Evolutionary conservation across 2,113 vertebrate genomes (phyloP).

Genomic region (Mirounga angustirostris): DNA sequence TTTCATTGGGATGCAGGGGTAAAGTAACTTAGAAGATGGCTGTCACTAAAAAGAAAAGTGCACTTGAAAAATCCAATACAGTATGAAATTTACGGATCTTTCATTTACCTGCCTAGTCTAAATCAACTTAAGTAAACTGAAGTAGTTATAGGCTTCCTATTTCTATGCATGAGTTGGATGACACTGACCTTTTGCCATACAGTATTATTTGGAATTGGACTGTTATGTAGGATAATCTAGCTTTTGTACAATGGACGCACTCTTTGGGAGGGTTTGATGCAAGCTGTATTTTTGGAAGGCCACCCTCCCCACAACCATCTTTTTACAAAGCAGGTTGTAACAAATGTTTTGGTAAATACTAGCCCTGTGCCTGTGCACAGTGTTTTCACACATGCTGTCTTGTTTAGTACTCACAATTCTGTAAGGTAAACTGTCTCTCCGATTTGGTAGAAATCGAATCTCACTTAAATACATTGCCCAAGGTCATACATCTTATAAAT

Average conservation of each 20-base stretch:
- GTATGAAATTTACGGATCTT: background rate
- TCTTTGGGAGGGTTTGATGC: background rate
- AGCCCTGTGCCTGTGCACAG: background rate
- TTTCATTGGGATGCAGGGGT: background rate
- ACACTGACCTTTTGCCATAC: conserved; percentile 16
- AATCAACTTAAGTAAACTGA: conserved; percentile 42
- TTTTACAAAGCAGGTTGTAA: conserved; percentile 1
- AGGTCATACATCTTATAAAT: conserved; percentile 39
- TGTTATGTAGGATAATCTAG: background rate
- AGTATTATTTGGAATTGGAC: conserved; percentile 18
- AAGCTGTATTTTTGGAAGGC: background rate
- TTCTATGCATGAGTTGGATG: conserved; percentile 41
- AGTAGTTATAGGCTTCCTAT: conserved; percentile 5
- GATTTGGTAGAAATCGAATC: background rate
- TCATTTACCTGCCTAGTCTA: conserved; percentile 11
- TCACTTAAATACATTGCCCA: conserved; percentile 42
- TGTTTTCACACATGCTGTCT: background rate
- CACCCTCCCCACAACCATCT: background rate
- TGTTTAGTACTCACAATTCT: conserved; percentile 13
- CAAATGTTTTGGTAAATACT: conserved; percentile 13
- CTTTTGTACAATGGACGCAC: background rate
- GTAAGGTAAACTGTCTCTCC: background rate
- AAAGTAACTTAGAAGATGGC: background rate
- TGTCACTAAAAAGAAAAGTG: conserved; percentile 38
- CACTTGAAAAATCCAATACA: conserved; percentile 38